Evolutionary conservation across 2,888 invertebrate species (phyloP), one percentile per base, ranked within the genome.

Genomic region (Plagiodera versicolora): DNA sequence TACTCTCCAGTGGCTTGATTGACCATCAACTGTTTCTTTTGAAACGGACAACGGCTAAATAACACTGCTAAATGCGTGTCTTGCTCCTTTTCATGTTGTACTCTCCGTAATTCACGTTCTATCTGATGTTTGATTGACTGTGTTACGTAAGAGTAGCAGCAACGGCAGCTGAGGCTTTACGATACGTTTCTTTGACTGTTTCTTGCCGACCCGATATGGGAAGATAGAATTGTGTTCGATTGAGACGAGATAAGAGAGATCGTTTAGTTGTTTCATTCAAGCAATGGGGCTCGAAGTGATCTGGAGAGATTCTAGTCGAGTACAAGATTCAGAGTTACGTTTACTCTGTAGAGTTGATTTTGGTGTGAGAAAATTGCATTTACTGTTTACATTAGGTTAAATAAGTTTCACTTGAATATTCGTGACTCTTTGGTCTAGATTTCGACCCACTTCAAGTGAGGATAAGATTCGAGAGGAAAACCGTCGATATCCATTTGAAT

Each of bases 21-120:
- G 65, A 70, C 69, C 69, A 69, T 68, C 68, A 68, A 67, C 62
- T 53, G 69, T 61, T 66, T 60, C 67, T 62, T 67, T 67, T 66
- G 63, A 58, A 67, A 58, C 54, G 49, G 66, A 69, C 69, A 67
- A 61, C 67, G 66, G 61, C 64, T 70, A 64, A 66, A 67, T 70
- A 67, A 68, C 63, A 63, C 61, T 62, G 62, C 60, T 65, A 60
- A 65, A 65, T 64, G 64, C 60, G 50, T 51, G 57, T 60, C 62
- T 58, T 53, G 61, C 51, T 30, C 28, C 58, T 62, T 55, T 62
- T 56, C 53, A 53, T 44, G 53, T 44, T 17, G 44, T 53, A 45
- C 53, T 53, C 56, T 56, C 51, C 63, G 61, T 66, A 66, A 63
- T 61, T 61, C 60, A 61, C 63, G 53, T 63, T 61, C 61, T 63